Percentiles rank a stretch among this genome's conserved stretches.
phyloP scores from a whole-genome alignment of 2,888 invertebrate genomes.

The Adelphocoris suturalis region DNA sequence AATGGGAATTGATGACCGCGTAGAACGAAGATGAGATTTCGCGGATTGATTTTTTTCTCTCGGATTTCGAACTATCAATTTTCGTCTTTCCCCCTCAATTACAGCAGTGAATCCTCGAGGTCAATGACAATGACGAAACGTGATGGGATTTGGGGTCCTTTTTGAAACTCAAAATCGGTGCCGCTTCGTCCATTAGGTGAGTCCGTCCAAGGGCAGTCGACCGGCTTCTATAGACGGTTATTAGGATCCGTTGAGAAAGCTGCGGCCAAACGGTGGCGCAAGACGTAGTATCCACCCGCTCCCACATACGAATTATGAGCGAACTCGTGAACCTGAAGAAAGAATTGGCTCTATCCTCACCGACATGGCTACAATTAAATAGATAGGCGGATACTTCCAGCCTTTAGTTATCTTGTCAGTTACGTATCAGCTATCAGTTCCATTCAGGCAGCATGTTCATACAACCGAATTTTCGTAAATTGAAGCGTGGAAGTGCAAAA shows the following conservation, averaged over 20 bases:
- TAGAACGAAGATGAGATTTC: neutral
- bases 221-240: neutral
- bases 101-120: neutral
- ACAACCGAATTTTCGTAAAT: no score
- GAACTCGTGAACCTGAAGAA: neutral
- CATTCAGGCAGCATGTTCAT: no score
- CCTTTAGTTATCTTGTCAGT: no score
- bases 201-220: neutral
- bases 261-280: neutral
- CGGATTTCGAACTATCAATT: neutral
- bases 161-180: constrained; percentile 10
- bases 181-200: constrained; percentile 12
- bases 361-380: no score
- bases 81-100: neutral
- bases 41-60: neutral
- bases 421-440: no score
- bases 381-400: no score
- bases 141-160: neutral
- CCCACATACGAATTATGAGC: constrained; percentile 3
- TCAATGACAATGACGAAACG: constrained; percentile 10
- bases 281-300: neutral
- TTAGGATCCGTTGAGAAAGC: constrained; percentile 28
- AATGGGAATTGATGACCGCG: neutral
- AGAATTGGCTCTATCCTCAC: neutral
- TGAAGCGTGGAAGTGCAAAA: no score